Evolutionary conservation across 2,797 vertebrate species (phyloP).

Genomic region (Hoplostethus mediterraneus): DNA sequence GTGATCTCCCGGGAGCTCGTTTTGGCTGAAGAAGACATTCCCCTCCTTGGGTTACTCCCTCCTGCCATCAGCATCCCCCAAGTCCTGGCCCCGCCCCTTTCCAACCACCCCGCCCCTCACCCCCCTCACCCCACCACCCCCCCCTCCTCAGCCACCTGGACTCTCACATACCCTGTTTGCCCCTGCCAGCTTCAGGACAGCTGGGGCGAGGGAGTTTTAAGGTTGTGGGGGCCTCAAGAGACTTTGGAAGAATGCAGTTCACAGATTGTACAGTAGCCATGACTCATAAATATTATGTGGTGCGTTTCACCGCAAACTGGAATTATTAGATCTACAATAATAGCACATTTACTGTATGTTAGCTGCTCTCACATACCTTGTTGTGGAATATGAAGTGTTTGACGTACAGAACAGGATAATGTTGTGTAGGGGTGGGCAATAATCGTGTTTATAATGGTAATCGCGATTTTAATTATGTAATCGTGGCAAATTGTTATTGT

Average conservation of each 20-base stretch:
- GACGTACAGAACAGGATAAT: too few relatives aligned
- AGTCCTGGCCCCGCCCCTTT: constrained; percentile 41
- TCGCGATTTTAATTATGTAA: too few relatives aligned
- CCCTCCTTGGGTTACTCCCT: constrained; percentile 66
- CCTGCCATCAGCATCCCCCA: constrained; percentile 43
- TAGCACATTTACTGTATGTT: not conserved
- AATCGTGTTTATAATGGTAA: too few relatives aligned
- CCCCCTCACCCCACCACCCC: constrained; percentile 14
- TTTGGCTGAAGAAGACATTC: constrained; percentile 71
- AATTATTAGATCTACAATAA: constrained; percentile 3
- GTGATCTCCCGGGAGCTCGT: constrained; percentile 62
- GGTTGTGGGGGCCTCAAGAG: constrained; percentile 34
- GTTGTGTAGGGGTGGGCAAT: too few relatives aligned
- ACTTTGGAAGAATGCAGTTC: constrained; percentile 54
- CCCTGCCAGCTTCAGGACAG: constrained; percentile 74
- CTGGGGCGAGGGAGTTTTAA: constrained; percentile 63
- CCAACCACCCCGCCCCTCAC: not conserved
- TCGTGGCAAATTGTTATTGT: too few relatives aligned
- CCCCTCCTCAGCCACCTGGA: constrained; percentile 76
- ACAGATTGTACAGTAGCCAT: constrained; percentile 42
- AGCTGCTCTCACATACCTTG: not conserved
- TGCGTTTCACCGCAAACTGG: constrained; percentile 12
- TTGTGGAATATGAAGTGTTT: not conserved
- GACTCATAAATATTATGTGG: constrained; percentile 24
- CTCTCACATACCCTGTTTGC: constrained; percentile 71